phyloP scores from a whole-genome alignment of 2,888 invertebrate species.

The Bugulina stolonifera region DNA sequence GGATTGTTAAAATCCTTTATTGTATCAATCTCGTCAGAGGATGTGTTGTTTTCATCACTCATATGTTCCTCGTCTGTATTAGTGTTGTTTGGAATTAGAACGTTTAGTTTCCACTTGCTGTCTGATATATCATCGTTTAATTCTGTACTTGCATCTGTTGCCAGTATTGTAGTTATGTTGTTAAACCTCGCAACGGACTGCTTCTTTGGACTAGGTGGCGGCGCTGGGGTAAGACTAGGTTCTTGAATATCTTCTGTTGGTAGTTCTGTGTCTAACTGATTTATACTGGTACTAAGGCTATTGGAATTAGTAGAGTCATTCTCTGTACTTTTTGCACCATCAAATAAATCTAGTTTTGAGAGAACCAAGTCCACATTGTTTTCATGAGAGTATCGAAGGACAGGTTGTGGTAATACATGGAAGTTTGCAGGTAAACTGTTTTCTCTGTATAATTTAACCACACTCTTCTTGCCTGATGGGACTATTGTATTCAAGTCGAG shows the following conservation, averaged over 20 bases:
- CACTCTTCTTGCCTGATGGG: not conserved
- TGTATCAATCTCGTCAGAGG: not conserved
- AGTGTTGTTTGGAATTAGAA: not conserved
- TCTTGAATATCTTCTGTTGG: not conserved
- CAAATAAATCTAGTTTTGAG: conserved; percentile 18
- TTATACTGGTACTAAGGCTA: not conserved
- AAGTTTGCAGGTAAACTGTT: not conserved
- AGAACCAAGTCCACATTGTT: not conserved
- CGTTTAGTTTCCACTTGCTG: conserved; percentile 14
- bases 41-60: not conserved
- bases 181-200: not conserved
- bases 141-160: not conserved
- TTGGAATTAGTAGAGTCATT: not conserved
- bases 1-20: not conserved
- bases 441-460: not conserved
- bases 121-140: not conserved
- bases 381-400: not conserved
- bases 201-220: not conserved
- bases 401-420: not conserved
- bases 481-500: not conserved
- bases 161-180: no score
- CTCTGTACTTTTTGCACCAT: not conserved
- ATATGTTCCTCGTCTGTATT: not conserved
- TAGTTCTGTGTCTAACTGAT: not conserved
- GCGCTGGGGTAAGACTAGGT: not conserved